Conservation (phyloP, 2,888 invertebrate genomes). For the Syritta pipiens region DNA sequence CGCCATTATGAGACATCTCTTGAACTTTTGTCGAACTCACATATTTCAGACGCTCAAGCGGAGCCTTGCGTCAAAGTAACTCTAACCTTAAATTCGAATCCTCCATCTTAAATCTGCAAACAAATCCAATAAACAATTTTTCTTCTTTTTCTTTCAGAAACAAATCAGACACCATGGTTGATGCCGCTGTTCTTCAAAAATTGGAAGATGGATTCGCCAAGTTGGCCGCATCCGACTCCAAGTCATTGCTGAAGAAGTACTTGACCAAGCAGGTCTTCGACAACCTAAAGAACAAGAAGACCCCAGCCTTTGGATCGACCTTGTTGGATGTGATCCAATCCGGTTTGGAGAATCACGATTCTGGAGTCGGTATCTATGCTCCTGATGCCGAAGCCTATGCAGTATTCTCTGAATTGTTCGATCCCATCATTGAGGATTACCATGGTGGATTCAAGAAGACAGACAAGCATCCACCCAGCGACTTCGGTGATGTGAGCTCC, state of each 20-base stretch:
- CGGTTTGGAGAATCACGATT: constrained; percentile 97
- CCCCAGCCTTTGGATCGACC: constrained; percentile 92
- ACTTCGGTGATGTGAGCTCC: constrained; percentile 95
- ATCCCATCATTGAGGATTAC: constrained; percentile 98
- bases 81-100: no score
- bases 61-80: constrained; percentile 34
- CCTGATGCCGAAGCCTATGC: constrained; percentile 98
- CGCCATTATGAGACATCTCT: constrained; percentile 22
- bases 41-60: constrained; percentile 27
- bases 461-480: constrained; percentile 95
- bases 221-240: constrained; percentile 92
- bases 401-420: constrained; percentile 94
- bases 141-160: constrained; percentile 81
- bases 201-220: constrained; percentile 94
- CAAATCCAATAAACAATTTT: background rate
- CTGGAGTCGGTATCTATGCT: constrained; percentile 98
- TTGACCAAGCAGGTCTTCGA: constrained; percentile 95
- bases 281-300: constrained; percentile 94
- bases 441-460: constrained; percentile 96
- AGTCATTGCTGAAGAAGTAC: constrained; percentile 97
- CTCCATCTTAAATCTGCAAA: no score
- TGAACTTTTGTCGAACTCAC: constrained; percentile 42
- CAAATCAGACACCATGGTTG: constrained; percentile 91
- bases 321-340: constrained; percentile 97
- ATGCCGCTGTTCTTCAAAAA: constrained; percentile 93